Percentiles rank a stretch among this genome's conserved stretches.
These are phyloP conservation scores for Mallotus villosus DNA, from an alignment of 2,797 vertebrate species.

Conservation along the genomic window DNA sequence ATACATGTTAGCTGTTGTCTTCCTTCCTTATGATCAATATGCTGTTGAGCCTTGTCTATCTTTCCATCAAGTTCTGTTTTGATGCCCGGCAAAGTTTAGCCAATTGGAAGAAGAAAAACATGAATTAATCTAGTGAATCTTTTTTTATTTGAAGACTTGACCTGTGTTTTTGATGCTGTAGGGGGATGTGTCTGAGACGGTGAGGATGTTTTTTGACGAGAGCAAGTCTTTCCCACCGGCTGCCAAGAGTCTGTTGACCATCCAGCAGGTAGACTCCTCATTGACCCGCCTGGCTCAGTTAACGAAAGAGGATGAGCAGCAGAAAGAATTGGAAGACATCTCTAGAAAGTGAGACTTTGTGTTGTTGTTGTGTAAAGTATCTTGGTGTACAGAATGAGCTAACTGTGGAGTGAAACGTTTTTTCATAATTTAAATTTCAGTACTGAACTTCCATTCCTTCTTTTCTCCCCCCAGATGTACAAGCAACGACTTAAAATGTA, in stretches of 20 bases:
- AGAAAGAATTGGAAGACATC: conserved; percentile 85
- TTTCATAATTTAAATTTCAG: not conserved
- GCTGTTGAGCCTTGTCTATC: too few species aligned
- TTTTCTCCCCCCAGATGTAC: conserved; percentile 81
- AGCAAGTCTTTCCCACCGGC: conserved; percentile 88
- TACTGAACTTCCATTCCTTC: not conserved
- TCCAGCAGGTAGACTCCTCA: conserved; percentile 93
- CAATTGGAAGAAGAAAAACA: not conserved
- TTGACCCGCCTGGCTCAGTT: conserved; percentile 86
- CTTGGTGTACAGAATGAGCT: not conserved
- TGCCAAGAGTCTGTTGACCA: conserved; percentile 89
- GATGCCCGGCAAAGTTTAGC: not conserved
- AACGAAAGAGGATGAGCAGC: conserved; percentile 97
- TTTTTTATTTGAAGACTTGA: not conserved
- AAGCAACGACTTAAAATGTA: conserved; percentile 93
- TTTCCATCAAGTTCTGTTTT: too few species aligned
- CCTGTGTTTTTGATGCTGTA: conserved; percentile 47
- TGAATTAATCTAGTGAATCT: too few species aligned
- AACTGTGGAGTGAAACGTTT: not conserved
- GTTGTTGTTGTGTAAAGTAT: not conserved
- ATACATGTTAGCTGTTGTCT: not conserved
- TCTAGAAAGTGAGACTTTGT: conserved; percentile 78
- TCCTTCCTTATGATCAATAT: too few species aligned
- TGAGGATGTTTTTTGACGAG: conserved; percentile 93
- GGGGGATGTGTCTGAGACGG: conserved; percentile 96